Conservation (phyloP, 1,140 invertebrate genomes). For the Linepithema humile region DNA sequence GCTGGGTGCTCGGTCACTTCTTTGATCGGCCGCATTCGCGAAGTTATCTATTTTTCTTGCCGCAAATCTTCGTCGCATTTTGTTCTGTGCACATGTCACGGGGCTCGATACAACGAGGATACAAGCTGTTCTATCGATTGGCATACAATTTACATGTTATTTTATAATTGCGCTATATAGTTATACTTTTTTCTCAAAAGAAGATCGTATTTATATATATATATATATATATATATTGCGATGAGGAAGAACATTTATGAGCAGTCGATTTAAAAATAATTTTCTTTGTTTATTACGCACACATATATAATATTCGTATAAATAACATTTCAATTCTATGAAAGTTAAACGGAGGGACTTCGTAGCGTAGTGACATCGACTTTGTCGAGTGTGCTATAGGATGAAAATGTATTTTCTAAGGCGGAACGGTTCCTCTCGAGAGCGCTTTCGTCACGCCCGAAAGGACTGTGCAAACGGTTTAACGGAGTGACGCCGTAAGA, state of each 20-base stretch:
- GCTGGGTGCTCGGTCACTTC: neutral
- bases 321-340: slow-evolving; percentile 30
- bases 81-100: neutral
- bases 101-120: neutral
- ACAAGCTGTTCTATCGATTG: neutral
- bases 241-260: too few species aligned
- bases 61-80: neutral
- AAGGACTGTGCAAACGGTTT: slow-evolving; percentile 60
- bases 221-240: too few species aligned
- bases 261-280: too few species aligned
- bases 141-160: neutral
- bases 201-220: too few species aligned
- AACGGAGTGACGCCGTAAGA: slow-evolving; percentile 40
- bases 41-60: slow-evolving; percentile 40
- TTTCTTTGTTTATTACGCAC: neutral
- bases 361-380: neutral
- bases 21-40: slow-evolving; percentile 16
- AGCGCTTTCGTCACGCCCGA: slow-evolving; percentile 40
- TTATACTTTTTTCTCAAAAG: neutral
- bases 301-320: neutral
- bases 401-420: slow-evolving; percentile 51
- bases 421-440: slow-evolving; percentile 41
- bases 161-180: neutral
- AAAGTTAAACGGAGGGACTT: neutral
- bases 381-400: neutral